A percentile compares a stretch with the other conserved stretches of the same genome.
Evolutionary conservation across 2,888 invertebrate species (phyloP).

Genomic region (Drosophila prolongata): DNA sequence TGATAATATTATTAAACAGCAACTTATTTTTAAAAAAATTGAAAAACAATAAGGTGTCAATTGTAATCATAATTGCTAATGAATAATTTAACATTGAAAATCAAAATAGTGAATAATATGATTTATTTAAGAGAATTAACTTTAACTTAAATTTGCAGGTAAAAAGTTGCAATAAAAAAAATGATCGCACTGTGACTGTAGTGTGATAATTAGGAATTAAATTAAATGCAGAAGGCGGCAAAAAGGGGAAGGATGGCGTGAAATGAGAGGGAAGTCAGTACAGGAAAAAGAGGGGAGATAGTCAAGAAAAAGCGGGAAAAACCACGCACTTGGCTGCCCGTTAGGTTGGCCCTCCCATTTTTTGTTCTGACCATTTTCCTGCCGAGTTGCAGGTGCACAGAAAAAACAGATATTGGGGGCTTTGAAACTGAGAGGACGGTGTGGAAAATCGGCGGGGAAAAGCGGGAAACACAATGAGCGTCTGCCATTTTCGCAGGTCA

Average conservation of each 20-base stretch:
- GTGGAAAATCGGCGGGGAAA: slow-evolving; percentile 17
- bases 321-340: slow-evolving; percentile 34
- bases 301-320: background rate
- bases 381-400: slow-evolving; percentile 34
- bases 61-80: too few species aligned
- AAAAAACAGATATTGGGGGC: slow-evolving; percentile 11
- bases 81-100: too few species aligned
- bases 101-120: too few species aligned
- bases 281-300: background rate
- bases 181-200: background rate
- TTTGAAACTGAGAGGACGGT: background rate
- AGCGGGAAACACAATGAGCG: slow-evolving; percentile 67
- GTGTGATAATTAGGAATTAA: slow-evolving; percentile 52
- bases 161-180: background rate
- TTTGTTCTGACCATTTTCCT: background rate
- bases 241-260: too few species aligned
- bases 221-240: slow-evolving; percentile 56
- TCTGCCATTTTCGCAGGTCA: slow-evolving; percentile 83
- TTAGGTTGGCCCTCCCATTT: slow-evolving; percentile 10
- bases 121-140: too few species aligned
- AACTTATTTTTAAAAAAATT: too few species aligned
- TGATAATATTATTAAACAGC: too few species aligned
- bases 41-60: too few species aligned
- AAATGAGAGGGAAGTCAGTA: background rate
- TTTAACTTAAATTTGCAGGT: too few species aligned